phyloP scores from a whole-genome alignment of 2,113 vertebrate species.

The Laterallus jamaicensis region DNA sequence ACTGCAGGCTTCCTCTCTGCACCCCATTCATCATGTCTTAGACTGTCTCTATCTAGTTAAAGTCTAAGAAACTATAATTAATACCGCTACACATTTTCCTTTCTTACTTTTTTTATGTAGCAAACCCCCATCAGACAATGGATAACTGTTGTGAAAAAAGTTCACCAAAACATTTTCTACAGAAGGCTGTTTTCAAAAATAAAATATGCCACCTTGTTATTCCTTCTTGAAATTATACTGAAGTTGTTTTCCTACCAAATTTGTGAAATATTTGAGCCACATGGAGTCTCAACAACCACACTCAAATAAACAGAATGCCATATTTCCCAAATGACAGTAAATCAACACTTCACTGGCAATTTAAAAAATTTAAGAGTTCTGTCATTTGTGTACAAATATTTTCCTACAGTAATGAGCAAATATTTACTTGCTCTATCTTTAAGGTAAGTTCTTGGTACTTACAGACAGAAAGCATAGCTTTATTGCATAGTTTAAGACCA shows the following conservation, averaged over 20 bases:
- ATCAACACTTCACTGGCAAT: not conserved
- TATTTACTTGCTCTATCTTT: not conserved
- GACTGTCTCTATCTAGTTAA: not conserved
- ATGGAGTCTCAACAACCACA: not conserved
- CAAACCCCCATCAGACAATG: not conserved
- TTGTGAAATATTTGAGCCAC: not conserved
- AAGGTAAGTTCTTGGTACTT: not conserved
- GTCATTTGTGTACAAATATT: not conserved
- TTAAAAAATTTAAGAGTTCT: not conserved
- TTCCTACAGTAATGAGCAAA: not conserved
- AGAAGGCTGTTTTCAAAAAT: not conserved
- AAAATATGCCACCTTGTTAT: not conserved
- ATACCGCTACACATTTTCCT: not conserved
- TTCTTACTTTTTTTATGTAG: not conserved
- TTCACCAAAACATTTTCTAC: not conserved
- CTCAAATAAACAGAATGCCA: not conserved
- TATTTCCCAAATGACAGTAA: not conserved
- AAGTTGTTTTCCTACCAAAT: not conserved
- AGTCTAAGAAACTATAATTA: not conserved
- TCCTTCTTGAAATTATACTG: not conserved
- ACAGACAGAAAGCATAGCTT: not conserved
- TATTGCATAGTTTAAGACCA: not conserved
- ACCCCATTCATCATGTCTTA: not conserved
- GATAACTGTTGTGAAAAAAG: not conserved
- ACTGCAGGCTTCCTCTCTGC: not conserved